Conservation (phyloP, 2,888 invertebrate species). For the Hymenopus coronatus region DNA sequence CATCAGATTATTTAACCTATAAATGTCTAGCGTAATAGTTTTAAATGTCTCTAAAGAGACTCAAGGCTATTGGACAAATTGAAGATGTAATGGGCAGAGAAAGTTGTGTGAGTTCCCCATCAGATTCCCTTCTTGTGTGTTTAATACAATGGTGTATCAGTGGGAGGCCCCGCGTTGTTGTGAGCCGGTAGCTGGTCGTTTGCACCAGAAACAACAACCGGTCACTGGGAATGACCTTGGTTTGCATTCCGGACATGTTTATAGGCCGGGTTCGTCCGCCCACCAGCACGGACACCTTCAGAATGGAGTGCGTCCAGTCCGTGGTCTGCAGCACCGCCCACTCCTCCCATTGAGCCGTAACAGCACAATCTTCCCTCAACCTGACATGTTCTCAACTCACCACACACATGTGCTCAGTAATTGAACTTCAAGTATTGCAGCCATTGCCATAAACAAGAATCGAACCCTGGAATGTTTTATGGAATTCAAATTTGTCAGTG, state of each 20-base stretch:
- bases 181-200: not conserved
- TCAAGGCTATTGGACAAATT: too few relatives aligned
- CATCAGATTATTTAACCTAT: too few relatives aligned
- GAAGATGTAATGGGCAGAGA: too few relatives aligned
- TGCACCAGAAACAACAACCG: not conserved
- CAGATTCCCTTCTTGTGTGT: too few relatives aligned
- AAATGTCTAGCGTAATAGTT: too few relatives aligned
- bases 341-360: not conserved
- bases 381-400: not conserved
- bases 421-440: not conserved
- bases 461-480: not conserved
- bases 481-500: too few relatives aligned
- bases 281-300: not conserved
- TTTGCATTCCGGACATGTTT: not conserved
- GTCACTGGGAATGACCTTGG: not conserved
- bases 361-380: not conserved
- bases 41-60: too few relatives aligned
- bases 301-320: not conserved
- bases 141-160: too few relatives aligned
- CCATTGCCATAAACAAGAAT: not conserved
- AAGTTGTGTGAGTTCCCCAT: too few relatives aligned
- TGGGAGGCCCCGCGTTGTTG: not conserved
- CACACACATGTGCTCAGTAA: not conserved
- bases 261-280: not conserved
- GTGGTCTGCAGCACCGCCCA: not conserved